A percentile compares a stretch with the other conserved stretches of the same genome.
Conservation (phyloP, 2,797 vertebrate species). For the Sebastes kiyomatsui region DNA sequence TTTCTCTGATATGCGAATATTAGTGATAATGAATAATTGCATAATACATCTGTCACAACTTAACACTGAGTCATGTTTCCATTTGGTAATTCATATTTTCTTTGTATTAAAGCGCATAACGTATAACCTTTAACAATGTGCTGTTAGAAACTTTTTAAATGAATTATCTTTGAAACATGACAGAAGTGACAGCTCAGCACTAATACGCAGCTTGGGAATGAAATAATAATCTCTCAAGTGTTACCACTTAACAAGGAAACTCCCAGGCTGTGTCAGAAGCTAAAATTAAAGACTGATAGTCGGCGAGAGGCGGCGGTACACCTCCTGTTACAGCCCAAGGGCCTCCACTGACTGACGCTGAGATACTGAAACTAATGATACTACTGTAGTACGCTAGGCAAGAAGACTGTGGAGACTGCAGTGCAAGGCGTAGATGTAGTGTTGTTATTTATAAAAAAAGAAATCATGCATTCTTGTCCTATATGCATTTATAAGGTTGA, state of each 20-base stretch:
- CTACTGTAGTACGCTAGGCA: neutral
- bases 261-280: constrained; percentile 42
- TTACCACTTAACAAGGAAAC: constrained; percentile 46
- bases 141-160: neutral
- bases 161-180: neutral
- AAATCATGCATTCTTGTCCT: neutral
- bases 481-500: neutral
- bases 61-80: neutral
- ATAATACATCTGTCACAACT: neutral
- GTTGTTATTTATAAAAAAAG: neutral
- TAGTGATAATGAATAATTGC: neutral
- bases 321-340: constrained; percentile 44
- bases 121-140: neutral
- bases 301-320: constrained; percentile 43
- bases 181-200: neutral
- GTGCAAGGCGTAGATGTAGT: neutral
- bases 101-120: neutral
- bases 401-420: neutral
- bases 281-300: constrained; percentile 58
- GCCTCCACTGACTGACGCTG: constrained; percentile 52
- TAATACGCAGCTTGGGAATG: constrained; percentile 3
- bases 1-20: neutral
- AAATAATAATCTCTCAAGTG: constrained; percentile 56
- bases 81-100: neutral
- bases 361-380: constrained; percentile 48